These are phyloP conservation scores for Trochalopteron elliotii DNA, from an alignment of 2,113 vertebrate species.

Conservation along the genomic window DNA sequence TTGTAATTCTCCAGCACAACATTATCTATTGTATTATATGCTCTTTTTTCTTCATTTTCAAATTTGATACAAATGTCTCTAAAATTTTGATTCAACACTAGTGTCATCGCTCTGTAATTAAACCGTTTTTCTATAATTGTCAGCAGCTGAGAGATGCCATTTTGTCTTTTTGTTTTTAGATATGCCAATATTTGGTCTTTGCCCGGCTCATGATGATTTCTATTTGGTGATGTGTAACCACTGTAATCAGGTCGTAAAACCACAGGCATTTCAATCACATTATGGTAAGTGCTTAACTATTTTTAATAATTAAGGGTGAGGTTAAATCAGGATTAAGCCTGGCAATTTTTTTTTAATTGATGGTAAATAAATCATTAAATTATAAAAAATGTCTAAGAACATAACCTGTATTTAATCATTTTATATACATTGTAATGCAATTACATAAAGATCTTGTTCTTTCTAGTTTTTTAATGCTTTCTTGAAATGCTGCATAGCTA, in stretches of 20 bases:
- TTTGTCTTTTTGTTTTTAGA: slow-evolving; percentile 80
- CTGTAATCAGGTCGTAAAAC: slow-evolving; percentile 98
- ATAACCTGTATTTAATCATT: slow-evolving; percentile 23
- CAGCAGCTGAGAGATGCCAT: slow-evolving; percentile 66
- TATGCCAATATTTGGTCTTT: slow-evolving; percentile 99
- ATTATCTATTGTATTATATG: slow-evolving; percentile 36
- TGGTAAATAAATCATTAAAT: slow-evolving; percentile 32
- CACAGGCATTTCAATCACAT: slow-evolving; percentile 99
- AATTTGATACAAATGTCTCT: slow-evolving; percentile 41
- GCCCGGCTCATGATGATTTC: slow-evolving; percentile 98
- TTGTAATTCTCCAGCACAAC: slow-evolving; percentile 20
- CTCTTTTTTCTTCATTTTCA: slow-evolving; percentile 43
- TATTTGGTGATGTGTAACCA: slow-evolving; percentile 99
- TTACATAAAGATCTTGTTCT: background rate
- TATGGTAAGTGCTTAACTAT: slow-evolving; percentile 88
- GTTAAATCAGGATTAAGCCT: slow-evolving; percentile 71
- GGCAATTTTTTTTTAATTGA: slow-evolving; percentile 50
- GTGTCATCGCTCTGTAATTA: slow-evolving; percentile 58
- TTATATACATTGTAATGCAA: background rate
- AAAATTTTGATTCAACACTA: slow-evolving; percentile 35
- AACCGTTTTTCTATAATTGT: slow-evolving; percentile 31
- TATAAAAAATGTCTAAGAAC: slow-evolving; percentile 33
- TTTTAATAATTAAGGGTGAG: slow-evolving; percentile 72
- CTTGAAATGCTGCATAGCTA: background rate
- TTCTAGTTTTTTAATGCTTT: slow-evolving; percentile 7